Base-by-base conservation (phyloP, 2,113 vertebrate genomes). In the Girardinichthys multiradiatus region DNA sequence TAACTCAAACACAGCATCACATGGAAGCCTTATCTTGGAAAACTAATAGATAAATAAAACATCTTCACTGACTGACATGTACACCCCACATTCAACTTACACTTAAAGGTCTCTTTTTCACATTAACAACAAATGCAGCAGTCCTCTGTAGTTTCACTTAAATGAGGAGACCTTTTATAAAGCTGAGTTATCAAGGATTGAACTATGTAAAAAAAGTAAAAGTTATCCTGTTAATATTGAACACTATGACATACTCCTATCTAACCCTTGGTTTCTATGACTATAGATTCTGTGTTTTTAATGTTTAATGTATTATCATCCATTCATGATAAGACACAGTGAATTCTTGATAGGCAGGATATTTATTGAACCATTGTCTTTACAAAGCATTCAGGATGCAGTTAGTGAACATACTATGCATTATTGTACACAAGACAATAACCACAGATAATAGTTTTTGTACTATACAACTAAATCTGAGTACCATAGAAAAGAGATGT, bases 161-260 rank as follows among this genome's bases (percentile, higher is more conserved):
- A 51, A 68, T 24, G 6, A 80, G 64, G 54, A 65, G 42, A 57
- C 3, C 29, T 26, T 2, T 17, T 58, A 65, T 82, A 62, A 48
- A 4, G 11, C 15, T 54, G 9, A 63, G 9, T 70, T 27, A 70
- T 76, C 74, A 59, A 35, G 30, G 26, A 10, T 57, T 72, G 10
- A 75, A 21, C 8, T 72, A 79, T 85, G 51, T 75, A 45, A 81
- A 37, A 70, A 81, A 89, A 81, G 77, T 21, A 62, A 48, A 33
- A 2, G n/a, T n/a, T 57, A 68, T 57, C 45, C 17, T 28, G 71
- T 30, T 33, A 29, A 5, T 4, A 62, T 6, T 39, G 11, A 2
- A 39, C 37, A 39, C 7, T 39, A 39, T 10, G 10, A 39, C 37
- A 39, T 39, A 39, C 37, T 0, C 37, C 2, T 13, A 33, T 6